Conservation (phyloP, 2,888 invertebrate species). For the Lagria hirta region DNA sequence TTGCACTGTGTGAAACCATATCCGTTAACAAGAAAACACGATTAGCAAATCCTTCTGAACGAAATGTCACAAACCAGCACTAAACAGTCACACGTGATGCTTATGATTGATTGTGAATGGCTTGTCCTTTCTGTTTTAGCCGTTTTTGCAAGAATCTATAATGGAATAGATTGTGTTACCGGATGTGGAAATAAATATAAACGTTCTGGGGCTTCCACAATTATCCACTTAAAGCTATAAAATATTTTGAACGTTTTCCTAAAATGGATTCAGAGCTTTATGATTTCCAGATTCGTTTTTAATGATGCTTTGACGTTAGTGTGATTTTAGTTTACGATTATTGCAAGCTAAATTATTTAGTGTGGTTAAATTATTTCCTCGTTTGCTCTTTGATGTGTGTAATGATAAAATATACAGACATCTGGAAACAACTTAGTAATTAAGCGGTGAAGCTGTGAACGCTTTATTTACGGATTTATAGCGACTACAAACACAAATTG, state of each 20-base stretch:
- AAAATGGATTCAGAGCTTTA: slow-evolving; percentile 30
- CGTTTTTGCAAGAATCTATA: slow-evolving; percentile 4
- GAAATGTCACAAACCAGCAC: slow-evolving; percentile 18
- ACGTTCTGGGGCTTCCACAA: slow-evolving; percentile 8
- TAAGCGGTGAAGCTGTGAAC: slow-evolving; percentile 25
- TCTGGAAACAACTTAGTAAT: slow-evolving; percentile 39
- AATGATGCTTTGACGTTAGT: slow-evolving; percentile 44
- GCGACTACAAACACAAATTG: slow-evolving; percentile 12
- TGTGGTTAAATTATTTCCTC: slow-evolving; percentile 41
- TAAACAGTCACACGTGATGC: slow-evolving; percentile 15
- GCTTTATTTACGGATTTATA: slow-evolving; percentile 24
- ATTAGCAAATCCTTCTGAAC: slow-evolving; percentile 18
- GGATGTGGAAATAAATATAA: slow-evolving; percentile 15
- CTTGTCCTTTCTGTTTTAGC: slow-evolving; percentile 6
- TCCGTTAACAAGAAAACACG: slow-evolving; percentile 28
- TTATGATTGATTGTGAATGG: slow-evolving; percentile 14
- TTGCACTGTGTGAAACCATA: slow-evolving; percentile 25
- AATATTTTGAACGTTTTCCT: slow-evolving; percentile 9
- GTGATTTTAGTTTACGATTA: slow-evolving; percentile 42
- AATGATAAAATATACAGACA: slow-evolving; percentile 33
- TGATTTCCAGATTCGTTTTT: slow-evolving; percentile 49
- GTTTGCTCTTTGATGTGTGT: slow-evolving; percentile 40
- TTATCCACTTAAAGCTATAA: slow-evolving; percentile 11
- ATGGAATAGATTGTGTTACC: slow-evolving; percentile 11
- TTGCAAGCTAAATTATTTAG: slow-evolving; percentile 39